These are phyloP conservation scores for Helostoma temminkii DNA, from an alignment of 2,797 vertebrate genomes.

Conservation along the genomic window DNA sequence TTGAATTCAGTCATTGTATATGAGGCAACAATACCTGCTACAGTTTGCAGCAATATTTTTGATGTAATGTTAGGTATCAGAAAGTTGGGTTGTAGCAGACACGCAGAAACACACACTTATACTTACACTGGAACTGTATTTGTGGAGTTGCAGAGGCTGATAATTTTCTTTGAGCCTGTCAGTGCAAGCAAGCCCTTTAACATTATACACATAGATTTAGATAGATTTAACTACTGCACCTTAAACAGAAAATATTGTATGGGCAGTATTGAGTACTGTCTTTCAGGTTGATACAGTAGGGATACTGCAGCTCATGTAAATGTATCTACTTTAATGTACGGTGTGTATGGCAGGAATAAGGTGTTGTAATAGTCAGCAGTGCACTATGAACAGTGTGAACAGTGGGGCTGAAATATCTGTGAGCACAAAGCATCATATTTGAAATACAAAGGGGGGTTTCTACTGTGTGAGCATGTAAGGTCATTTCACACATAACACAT, in stretches of 20 bases:
- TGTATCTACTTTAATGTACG: not conserved
- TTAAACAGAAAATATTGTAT: not conserved
- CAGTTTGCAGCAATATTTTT: not conserved
- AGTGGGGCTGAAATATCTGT: no score
- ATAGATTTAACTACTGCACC: no score
- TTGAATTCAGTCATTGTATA: not conserved
- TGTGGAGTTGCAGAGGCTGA: not conserved
- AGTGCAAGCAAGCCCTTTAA: not conserved
- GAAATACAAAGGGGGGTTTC: no score
- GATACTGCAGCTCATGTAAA: not conserved
- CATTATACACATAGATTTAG: not conserved
- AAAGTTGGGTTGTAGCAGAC: no score
- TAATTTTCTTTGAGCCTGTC: not conserved
- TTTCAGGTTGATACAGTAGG: not conserved
- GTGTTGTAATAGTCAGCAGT: not conserved
- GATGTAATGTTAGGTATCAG: not conserved
- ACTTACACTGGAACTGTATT: no score
- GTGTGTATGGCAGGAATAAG: slow-evolving; percentile 5
- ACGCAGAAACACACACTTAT: no score
- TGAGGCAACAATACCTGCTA: not conserved
- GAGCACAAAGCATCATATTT: no score
- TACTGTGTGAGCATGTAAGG: no score
- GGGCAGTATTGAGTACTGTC: not conserved
- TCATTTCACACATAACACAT: slow-evolving; percentile 28
- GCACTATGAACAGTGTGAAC: no score